phyloP scores from a whole-genome alignment of 2,888 invertebrate species.

The Trissolcus japonicus region DNA sequence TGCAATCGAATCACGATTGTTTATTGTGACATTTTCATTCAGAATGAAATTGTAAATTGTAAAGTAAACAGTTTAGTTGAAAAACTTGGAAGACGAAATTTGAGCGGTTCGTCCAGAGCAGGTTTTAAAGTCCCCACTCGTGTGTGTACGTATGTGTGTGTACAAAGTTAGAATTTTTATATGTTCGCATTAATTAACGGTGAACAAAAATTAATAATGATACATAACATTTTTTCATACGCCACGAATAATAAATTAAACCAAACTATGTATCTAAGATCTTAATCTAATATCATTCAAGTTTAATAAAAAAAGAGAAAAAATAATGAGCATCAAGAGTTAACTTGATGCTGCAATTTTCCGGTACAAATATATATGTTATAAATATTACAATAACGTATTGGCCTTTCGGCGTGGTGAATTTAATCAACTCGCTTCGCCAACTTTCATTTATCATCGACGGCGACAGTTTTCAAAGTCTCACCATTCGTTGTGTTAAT shows the following conservation, averaged over 20 bases:
- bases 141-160: not conserved
- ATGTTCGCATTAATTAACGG: too few relatives aligned
- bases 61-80: too few relatives aligned
- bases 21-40: too few relatives aligned
- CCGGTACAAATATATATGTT: constrained; percentile 11
- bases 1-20: not conserved
- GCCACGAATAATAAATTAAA: constrained; percentile 23
- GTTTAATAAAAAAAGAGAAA: not conserved
- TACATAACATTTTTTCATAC: not conserved
- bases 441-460: constrained; percentile 24
- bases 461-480: constrained; percentile 22
- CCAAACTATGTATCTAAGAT: constrained; percentile 3
- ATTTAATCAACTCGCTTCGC: not conserved
- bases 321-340: not conserved
- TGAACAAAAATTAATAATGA: too few relatives aligned
- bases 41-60: too few relatives aligned
- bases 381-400: constrained; percentile 13
- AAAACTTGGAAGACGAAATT: constrained; percentile 41
- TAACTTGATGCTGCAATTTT: not conserved
- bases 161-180: not conserved
- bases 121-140: too few relatives aligned
- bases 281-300: constrained; percentile 3
- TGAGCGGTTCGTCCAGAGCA: constrained; percentile 28
- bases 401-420: constrained; percentile 5
- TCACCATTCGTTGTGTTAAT: constrained; percentile 58